Evolutionary conservation across 2,113 vertebrate genomes (phyloP).

Genomic region (Cairina moschata): DNA sequence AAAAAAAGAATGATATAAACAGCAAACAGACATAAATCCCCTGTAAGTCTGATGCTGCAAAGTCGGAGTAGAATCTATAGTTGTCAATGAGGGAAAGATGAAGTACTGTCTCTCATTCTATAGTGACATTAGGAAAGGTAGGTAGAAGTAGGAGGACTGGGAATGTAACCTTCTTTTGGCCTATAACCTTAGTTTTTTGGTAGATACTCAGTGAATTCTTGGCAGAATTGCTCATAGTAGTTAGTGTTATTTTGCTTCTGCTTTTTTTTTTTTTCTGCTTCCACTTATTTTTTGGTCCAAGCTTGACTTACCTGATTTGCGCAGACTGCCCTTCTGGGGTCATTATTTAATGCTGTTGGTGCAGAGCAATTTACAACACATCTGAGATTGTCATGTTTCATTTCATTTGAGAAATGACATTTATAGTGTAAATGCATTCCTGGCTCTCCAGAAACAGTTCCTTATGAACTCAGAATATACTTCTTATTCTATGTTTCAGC

Average conservation of each 20-base stretch:
- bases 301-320: not conserved
- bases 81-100: not conserved
- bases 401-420: slow-evolving; percentile 31
- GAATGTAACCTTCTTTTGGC: not conserved
- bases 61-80: not conserved
- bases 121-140: not conserved
- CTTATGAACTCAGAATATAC: not conserved
- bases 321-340: not conserved
- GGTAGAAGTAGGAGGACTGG: not conserved
- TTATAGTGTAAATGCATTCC: slow-evolving; percentile 11
- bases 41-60: not conserved
- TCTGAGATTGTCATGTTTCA: not conserved
- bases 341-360: not conserved
- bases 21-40: not conserved
- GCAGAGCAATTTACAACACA: not conserved
- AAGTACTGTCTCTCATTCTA: not conserved
- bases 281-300: not conserved
- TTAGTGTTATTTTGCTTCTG: not conserved
- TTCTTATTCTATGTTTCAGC: not conserved
- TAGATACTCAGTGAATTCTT: not conserved
- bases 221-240: not conserved
- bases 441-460: not conserved
- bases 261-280: not conserved
- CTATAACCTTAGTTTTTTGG: not conserved
- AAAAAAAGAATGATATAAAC: not conserved